Evolutionary conservation across 2,113 vertebrate species (phyloP).

Genomic region (Pimephales promelas): DNA sequence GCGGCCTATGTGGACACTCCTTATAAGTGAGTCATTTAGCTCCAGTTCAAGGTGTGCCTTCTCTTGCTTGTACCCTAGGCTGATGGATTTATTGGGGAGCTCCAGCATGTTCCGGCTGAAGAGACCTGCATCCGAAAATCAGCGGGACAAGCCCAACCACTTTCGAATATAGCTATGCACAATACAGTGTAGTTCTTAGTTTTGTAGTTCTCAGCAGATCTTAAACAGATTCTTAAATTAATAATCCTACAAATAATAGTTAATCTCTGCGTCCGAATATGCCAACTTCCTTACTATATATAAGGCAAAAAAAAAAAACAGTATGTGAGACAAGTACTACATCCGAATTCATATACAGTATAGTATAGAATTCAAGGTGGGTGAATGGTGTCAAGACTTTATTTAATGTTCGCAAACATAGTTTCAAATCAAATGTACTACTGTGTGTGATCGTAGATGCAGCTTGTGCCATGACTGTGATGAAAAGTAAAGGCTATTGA

Average conservation of each 20-base stretch:
- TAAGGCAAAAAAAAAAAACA: background rate
- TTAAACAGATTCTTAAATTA: too few relatives aligned
- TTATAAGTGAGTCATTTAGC: background rate
- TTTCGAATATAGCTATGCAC: constrained; percentile 3
- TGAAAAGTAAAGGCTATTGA: too few relatives aligned
- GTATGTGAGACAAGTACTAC: background rate
- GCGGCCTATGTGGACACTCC: too few relatives aligned
- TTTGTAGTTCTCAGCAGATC: too few relatives aligned
- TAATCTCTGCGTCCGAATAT: background rate
- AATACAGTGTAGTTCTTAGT: too few relatives aligned
- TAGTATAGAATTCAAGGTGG: too few relatives aligned
- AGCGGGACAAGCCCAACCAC: constrained; percentile 17
- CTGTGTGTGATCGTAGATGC: too few relatives aligned
- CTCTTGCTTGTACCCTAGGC: constrained; percentile 25
- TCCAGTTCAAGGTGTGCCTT: constrained; percentile 12
- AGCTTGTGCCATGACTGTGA: too few relatives aligned
- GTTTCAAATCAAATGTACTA: too few relatives aligned
- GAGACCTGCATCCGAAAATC: background rate
- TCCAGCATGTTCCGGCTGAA: constrained; percentile 5
- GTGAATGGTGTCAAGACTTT: too few relatives aligned
- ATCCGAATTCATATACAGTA: too few relatives aligned
- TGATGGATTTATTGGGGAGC: background rate
- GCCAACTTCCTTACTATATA: background rate
- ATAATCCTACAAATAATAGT: background rate
- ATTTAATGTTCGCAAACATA: too few relatives aligned